These are phyloP conservation scores for Harpagoxenus sublaevis DNA, from an alignment of 2,888 invertebrate species.

Conservation along the genomic window DNA sequence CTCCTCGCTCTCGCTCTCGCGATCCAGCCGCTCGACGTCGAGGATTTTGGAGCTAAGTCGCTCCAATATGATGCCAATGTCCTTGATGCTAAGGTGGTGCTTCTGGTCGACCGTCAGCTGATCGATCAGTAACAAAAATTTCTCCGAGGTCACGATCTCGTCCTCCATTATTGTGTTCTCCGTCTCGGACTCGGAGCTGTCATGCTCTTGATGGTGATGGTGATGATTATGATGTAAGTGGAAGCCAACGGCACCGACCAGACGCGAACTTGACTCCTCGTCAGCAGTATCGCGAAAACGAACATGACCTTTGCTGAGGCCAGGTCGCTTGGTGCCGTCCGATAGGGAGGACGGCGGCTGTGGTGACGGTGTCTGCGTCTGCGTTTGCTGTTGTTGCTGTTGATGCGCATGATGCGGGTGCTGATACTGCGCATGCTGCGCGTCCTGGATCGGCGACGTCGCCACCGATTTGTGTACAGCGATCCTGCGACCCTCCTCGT, in stretches of 20 bases:
- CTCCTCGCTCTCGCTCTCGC: conserved; percentile 97
- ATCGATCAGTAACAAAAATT: conserved; percentile 97
- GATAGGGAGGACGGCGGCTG: conserved; percentile 88
- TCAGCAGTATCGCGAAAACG: conserved; percentile 94
- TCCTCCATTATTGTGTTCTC: conserved; percentile 97
- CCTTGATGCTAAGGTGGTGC: conserved; percentile 96
- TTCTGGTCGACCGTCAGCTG: conserved; percentile 97
- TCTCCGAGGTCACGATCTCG: conserved; percentile 95
- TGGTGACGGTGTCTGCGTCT: conserved; percentile 88
- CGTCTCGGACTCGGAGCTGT: conserved; percentile 97
- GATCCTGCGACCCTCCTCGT: conserved; percentile 96
- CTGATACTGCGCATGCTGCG: conserved; percentile 86
- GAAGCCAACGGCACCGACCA: conserved; percentile 74
- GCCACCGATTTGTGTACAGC: conserved; percentile 97
- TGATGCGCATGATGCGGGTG: conserved; percentile 80
- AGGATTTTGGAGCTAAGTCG: conserved; percentile 96
- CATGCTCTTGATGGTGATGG: conserved; percentile 88
- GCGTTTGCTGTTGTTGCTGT: conserved; percentile 82
- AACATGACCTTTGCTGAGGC: conserved; percentile 92
- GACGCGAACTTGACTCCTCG: conserved; percentile 83
- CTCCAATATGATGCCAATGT: conserved; percentile 97
- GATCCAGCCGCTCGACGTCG: conserved; percentile 96
- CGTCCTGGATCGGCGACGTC: conserved; percentile 96
- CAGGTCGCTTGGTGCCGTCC: conserved; percentile 85
- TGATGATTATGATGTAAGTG: conserved; percentile 83